Percentiles rank a stretch among this genome's conserved stretches.
phyloP scores from a whole-genome alignment of 2,113 vertebrate genomes.

The Etheostoma spectabile region DNA sequence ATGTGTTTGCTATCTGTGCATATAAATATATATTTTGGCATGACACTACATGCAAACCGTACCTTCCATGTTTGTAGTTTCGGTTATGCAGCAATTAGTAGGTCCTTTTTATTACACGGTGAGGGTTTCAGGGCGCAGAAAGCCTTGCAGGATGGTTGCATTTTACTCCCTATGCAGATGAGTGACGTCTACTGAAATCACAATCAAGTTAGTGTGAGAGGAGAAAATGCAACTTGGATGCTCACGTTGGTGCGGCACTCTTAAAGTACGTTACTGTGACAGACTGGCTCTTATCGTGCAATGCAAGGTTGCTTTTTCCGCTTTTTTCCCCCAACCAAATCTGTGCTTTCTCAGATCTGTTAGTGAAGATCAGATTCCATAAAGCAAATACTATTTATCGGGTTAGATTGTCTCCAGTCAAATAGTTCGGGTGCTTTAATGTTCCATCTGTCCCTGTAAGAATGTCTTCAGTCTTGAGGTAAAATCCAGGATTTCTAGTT shows the following conservation, averaged over 20 bases:
- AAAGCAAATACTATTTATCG: slow-evolving; percentile 59
- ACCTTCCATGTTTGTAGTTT: slow-evolving; percentile 81
- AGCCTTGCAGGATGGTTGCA: slow-evolving; percentile 67
- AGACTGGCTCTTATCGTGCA: slow-evolving; percentile 3
- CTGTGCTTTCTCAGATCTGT: too few species aligned
- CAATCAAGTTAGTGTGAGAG: slow-evolving; percentile 80
- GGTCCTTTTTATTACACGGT: slow-evolving; percentile 25
- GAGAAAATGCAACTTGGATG: slow-evolving; percentile 56
- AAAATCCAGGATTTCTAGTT: slow-evolving; percentile 23
- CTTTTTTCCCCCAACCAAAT: neutral
- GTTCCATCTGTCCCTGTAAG: slow-evolving; percentile 44
- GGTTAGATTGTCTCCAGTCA: slow-evolving; percentile 24
- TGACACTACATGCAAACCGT: slow-evolving; percentile 64
- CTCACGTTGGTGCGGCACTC: slow-evolving; percentile 35
- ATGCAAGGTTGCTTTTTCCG: neutral
- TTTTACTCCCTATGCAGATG: slow-evolving; percentile 82
- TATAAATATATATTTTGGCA: slow-evolving; percentile 38
- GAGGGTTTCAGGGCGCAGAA: slow-evolving; percentile 40
- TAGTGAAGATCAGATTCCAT: neutral
- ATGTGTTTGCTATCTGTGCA: slow-evolving; percentile 55
- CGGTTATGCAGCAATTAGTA: slow-evolving; percentile 49
- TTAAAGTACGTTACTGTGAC: slow-evolving; percentile 54
- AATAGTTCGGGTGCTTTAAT: slow-evolving; percentile 14
- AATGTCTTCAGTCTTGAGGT: slow-evolving; percentile 25
- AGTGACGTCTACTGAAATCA: slow-evolving; percentile 80